Evolutionary conservation across 92 coral and sea anemone species (phyloP).

Genomic region (Phenganax stokvisi): DNA sequence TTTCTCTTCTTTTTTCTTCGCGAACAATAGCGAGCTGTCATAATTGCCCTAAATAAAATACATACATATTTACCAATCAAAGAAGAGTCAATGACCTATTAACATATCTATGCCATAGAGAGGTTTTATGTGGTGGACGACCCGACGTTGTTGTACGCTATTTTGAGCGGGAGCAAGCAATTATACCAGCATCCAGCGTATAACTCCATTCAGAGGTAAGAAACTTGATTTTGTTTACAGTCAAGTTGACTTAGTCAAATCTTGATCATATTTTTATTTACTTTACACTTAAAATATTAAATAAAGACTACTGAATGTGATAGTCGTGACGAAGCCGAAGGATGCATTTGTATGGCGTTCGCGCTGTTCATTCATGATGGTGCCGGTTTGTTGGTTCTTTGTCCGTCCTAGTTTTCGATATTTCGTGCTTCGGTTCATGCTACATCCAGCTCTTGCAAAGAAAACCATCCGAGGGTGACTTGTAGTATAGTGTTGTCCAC

Average conservation of each 20-base stretch:
- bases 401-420: conserved; percentile 5
- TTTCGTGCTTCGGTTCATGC: conserved; percentile 44
- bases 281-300: conserved; percentile 1
- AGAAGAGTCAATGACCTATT: conserved; percentile 37
- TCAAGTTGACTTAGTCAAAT: conserved; percentile 15
- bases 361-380: not conserved
- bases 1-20: conserved; percentile 19
- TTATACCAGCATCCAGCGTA: conserved; percentile 32
- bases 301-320: not conserved
- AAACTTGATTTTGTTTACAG: conserved; percentile 14
- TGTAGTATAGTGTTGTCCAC: conserved; percentile 35
- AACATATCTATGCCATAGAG: conserved; percentile 43
- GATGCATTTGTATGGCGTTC: not conserved
- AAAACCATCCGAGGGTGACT: conserved; percentile 46
- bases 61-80: conserved; percentile 45
- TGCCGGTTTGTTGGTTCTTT: conserved; percentile 18
- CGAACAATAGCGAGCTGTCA: conserved; percentile 32
- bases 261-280: conserved; percentile 8
- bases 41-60: conserved; percentile 33
- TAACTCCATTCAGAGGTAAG: conserved; percentile 26
- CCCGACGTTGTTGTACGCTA: conserved; percentile 36
- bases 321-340: conserved; percentile 10
- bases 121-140: conserved; percentile 38
- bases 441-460: conserved; percentile 31
- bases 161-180: conserved; percentile 39